Base-by-base conservation (phyloP, 2,797 vertebrate genomes). In the Diplodus puntazzo region DNA sequence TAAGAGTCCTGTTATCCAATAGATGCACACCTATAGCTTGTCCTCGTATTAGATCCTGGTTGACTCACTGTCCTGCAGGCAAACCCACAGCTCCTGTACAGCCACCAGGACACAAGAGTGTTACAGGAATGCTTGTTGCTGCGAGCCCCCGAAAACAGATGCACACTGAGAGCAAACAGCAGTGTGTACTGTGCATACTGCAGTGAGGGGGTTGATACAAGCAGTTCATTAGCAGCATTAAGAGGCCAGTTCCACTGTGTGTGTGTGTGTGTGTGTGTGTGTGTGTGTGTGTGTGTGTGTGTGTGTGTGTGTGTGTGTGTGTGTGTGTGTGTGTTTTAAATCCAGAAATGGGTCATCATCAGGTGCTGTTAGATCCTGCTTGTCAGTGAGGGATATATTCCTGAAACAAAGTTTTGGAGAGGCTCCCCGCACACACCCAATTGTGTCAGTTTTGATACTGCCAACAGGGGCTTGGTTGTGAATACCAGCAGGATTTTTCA, bases 131-230 rank as follows among this genome's bases (percentile, higher is more conserved):
- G 34, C 66, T 48, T 81, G 68, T 75, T 85, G 79, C 82, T 82
- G 82, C 83, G 83, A 82, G 62, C 70, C 73, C 70, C 70, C 5
- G 6, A 34, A 62, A 90, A 73, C 82, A 89, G 76, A 89, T 86
- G 76, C 84, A 87, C 83, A 81, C 68, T 79, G 73, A 91, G 81
- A 84, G 52, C 66, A 82, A 88, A 86, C 79, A 85, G 78, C 76
- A 82, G 78, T 55, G 50, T 74, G 85, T 79, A 73, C 58, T 61
- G 80, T 88, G 76, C 73, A 77, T 72, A 46, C 85, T 89, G 92
- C 86, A 87, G 86, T 87, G 85, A 86, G 73, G 74, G 81, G 81
- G 85, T 14, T 84, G 84, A 79, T 85, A 58, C 84, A 64, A 64
- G 79, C 59, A 79, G 67, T 79, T 87, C 67, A 81, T 89, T 81